Base-by-base conservation (phyloP, 2,113 vertebrate genomes). In the Eulemur macaco region DNA sequence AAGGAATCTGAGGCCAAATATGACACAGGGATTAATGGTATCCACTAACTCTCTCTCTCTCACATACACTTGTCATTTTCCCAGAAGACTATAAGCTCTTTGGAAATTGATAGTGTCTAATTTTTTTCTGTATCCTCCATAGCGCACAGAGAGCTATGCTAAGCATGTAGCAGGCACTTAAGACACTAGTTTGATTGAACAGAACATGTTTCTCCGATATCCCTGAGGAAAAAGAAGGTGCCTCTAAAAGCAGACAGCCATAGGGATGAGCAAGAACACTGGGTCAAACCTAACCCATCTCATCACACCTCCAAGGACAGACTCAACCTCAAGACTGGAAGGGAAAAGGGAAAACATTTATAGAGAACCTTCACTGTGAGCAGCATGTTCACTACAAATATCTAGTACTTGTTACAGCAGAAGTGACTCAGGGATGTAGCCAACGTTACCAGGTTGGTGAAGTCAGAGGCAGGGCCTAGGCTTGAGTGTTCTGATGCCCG, bases 151-250 rank as follows among this genome's bases (percentile, higher is more conserved):
- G 58, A 68, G 64, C 85, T 95, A 31, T 78, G 60, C 29, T 56
- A 91, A 47, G 76, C 45, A 78, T 5, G 39, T 1, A 84, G 42
- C 21, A 74, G 54, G 74, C 27, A 81, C 56, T 86, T n/a, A 69
- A 52, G 25, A 78, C 42, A 84, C n/a, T 54, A 52, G 42, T 64
- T 87, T 74, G 86, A 86, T 6, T 92, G 74, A 76, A 76, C 11
- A 86, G 18, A 86, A 58, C 15, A 71, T 63, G 76, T 29, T 74
- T 95, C 58, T 86, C 74, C 74, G 54, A 86, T n/a, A 92, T 94
- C 42, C 54, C 54, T 56, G 25, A 58, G 69, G 88, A 34, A 56
- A 86, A 94, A 69, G 9, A 87, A 74, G 54, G 39, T 52, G 39
- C 17, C 80, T 82, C 54, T 29, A 60, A 95, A 56, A 94, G 25